A percentile compares a stretch with the other conserved stretches of the same genome.
phyloP scores from a whole-genome alignment of 2,113 vertebrate species.

The Paramisgurnus dabryanus region DNA sequence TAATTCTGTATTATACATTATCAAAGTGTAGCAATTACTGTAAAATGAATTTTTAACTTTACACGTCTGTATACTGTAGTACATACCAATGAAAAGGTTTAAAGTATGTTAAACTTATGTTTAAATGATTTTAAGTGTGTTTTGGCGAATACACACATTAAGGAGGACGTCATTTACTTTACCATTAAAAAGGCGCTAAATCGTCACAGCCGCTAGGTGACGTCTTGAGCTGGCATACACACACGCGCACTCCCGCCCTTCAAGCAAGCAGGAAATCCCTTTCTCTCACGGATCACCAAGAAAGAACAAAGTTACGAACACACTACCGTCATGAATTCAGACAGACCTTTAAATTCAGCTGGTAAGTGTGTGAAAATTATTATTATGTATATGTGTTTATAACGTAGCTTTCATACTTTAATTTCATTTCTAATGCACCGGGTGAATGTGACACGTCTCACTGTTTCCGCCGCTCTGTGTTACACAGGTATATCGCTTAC shows the following conservation, averaged over 20 bases:
- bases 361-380: constrained; percentile 51
- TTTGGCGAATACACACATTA: too few species aligned
- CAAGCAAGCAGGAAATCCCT: constrained; percentile 65
- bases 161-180: too few species aligned
- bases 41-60: too few species aligned
- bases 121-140: too few species aligned
- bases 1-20: too few species aligned
- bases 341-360: constrained; percentile 27
- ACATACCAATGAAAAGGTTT: too few species aligned
- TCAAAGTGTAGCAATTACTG: too few species aligned
- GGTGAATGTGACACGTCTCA: constrained; percentile 57
- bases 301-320: not conserved
- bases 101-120: too few species aligned
- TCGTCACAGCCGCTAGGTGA: not conserved
- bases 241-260: constrained; percentile 23
- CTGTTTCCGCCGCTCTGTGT: constrained; percentile 5
- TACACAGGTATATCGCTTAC: not conserved
- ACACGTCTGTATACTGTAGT: too few species aligned
- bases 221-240: too few species aligned
- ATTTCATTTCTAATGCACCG: not conserved
- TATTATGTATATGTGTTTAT: not conserved
- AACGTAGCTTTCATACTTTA: not conserved
- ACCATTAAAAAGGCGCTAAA: too few species aligned
- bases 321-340: constrained; percentile 54
- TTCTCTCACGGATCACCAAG: constrained; percentile 15